A percentile compares a stretch with the other conserved stretches of the same genome.
phyloP scores from a whole-genome alignment of 2,888 invertebrate genomes.

The Tipula confusa region DNA sequence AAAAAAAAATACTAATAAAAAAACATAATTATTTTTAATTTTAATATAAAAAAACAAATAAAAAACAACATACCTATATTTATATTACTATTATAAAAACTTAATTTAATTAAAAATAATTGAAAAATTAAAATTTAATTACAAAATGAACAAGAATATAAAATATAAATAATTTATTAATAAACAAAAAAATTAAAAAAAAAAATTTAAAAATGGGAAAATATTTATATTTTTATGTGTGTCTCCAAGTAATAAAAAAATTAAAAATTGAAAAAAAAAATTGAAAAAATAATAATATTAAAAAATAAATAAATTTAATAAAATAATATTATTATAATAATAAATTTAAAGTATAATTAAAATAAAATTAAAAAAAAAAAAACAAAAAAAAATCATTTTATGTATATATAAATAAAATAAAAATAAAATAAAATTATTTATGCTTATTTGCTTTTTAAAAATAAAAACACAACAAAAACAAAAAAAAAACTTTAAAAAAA shows the following conservation, averaged over 20 bases:
- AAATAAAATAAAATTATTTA: constrained; percentile 3
- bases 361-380: neutral
- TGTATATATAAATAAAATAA: constrained; percentile 20
- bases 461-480: neutral
- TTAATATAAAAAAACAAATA: neutral
- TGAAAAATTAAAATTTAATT: no score
- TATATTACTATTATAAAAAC: neutral
- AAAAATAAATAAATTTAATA: neutral
- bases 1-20: neutral
- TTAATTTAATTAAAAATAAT: constrained; percentile 25
- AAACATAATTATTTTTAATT: neutral
- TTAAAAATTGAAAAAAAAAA: no score
- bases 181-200: no score
- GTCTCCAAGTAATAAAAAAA: neutral
- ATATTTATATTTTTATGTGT: constrained; percentile 25
- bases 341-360: constrained; percentile 6
- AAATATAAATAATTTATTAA: neutral
- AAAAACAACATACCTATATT: neutral
- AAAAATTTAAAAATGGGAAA: constrained; percentile 12
- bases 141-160: neutral
- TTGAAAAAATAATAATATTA: neutral
- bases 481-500: neutral
- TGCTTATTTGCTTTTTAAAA: constrained; percentile 25
- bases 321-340: neutral
- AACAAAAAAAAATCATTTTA: neutral